Percentiles rank a stretch among this genome's conserved stretches.
Evolutionary conservation across 92 coral and sea anemone genomes (phyloP).

Genomic region (Parazoanthus atlanticus): DNA sequence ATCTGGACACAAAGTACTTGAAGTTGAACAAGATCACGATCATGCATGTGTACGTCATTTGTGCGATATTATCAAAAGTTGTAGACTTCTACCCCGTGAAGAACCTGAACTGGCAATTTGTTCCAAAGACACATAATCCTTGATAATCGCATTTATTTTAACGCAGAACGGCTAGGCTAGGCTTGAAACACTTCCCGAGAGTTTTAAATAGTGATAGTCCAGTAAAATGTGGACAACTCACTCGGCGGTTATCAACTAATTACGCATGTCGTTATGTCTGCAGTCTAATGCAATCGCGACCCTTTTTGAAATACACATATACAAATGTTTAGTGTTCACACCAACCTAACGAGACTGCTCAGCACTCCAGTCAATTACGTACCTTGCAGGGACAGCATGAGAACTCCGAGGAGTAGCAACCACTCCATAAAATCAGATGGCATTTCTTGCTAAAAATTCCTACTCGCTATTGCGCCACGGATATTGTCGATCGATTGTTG

Average conservation of each 20-base stretch:
- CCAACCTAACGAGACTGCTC: background rate
- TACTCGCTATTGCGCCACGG: background rate
- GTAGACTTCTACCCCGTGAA: background rate
- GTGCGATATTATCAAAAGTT: background rate
- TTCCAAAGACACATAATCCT: background rate
- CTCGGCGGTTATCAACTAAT: background rate
- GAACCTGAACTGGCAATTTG: background rate
- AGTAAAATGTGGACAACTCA: background rate
- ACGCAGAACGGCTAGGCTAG: background rate
- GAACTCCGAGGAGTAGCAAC: background rate
- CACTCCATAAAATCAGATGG: conserved; percentile 1
- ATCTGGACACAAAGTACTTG: background rate
- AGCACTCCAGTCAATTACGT: background rate
- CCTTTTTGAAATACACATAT: background rate
- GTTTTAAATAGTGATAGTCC: background rate
- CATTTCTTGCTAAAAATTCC: conserved; percentile 5
- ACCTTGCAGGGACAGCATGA: conserved; percentile 4
- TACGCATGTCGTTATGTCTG: background rate
- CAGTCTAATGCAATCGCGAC: background rate
- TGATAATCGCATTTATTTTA: conserved; percentile 6
- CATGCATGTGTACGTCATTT: background rate
- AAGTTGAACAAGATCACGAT: background rate
- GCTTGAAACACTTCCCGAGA: background rate
- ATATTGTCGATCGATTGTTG: conserved; percentile 11
- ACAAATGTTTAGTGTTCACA: background rate